A percentile compares a stretch with the other conserved stretches of the same genome.
Evolutionary conservation across 1,140 invertebrate species (phyloP).

Genomic region (Zaprionus vittiger): DNA sequence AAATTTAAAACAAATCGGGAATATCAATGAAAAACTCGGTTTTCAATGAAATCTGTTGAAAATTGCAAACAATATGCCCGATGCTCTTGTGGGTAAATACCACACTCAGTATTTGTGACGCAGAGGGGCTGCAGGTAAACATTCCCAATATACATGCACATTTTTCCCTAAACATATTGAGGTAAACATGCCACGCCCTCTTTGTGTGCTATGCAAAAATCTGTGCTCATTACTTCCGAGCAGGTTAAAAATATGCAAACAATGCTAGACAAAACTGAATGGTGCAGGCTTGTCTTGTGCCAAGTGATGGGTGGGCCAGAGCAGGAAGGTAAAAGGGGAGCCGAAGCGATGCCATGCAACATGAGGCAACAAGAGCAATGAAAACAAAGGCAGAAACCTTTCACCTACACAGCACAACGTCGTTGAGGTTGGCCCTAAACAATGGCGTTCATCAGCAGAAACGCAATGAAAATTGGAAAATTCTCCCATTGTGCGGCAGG

Average conservation of each 20-base stretch:
- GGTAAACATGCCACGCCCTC: conserved; percentile 40
- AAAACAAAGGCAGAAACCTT: conserved; percentile 48
- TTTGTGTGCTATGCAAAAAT: conserved; percentile 36
- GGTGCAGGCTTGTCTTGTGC: conserved; percentile 32
- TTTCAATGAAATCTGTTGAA: conserved; percentile 3
- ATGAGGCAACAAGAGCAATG: conserved; percentile 14
- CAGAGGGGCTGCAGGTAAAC: conserved; percentile 23
- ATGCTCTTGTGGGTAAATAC: conserved; percentile 12
- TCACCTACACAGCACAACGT: conserved; percentile 43
- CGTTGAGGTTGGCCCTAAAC: conserved; percentile 45
- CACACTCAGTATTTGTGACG: not conserved
- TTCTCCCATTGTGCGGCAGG: conserved; percentile 39
- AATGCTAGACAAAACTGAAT: conserved; percentile 62
- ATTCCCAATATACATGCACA: conserved; percentile 23
- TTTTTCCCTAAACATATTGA: conserved; percentile 22
- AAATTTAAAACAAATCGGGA: conserved; percentile 1
- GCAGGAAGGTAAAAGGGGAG: not conserved
- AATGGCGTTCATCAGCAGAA: conserved; percentile 75
- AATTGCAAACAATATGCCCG: not conserved
- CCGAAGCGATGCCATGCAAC: not conserved
- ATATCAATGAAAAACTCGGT: conserved; percentile 16
- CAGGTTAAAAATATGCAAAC: conserved; percentile 70
- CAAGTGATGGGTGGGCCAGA: conserved; percentile 3
- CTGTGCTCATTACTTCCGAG: conserved; percentile 55
- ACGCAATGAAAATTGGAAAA: conserved; percentile 74